Conservation (phyloP, 1,140 invertebrate genomes). For the Orius insidiosus region DNA sequence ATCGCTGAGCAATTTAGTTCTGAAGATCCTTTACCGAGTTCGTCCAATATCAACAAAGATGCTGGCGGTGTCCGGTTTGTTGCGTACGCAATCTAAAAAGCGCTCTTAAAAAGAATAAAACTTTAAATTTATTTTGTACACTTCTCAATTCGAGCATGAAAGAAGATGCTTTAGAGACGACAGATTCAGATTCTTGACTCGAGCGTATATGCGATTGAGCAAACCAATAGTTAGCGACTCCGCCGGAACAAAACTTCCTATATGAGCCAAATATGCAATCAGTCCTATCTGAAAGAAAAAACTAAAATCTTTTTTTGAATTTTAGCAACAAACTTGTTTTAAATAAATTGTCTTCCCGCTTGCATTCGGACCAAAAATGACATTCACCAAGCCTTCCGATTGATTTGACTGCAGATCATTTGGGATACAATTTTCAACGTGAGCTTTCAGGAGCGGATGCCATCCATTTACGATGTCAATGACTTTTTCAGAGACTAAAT, state of each 20-base stretch:
- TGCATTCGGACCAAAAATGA: constrained; percentile 76
- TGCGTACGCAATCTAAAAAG: too few species aligned
- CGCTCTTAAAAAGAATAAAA: background rate
- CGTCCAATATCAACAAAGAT: constrained; percentile 10
- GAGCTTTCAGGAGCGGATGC: constrained; percentile 60
- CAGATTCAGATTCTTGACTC: constrained; percentile 29
- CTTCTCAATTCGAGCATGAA: constrained; percentile 12
- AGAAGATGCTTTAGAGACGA: constrained; percentile 7
- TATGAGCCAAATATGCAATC: constrained; percentile 66
- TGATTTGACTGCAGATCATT: constrained; percentile 46
- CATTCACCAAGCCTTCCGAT: constrained; percentile 39
- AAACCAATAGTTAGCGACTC: constrained; percentile 47
- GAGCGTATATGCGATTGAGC: constrained; percentile 53
- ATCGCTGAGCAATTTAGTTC: constrained; percentile 11
- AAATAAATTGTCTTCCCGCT: constrained; percentile 86
- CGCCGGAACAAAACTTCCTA: constrained; percentile 79
- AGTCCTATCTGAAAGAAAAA: constrained; percentile 23
- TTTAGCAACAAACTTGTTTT: constrained; percentile 33
- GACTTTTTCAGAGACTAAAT: constrained; percentile 17
- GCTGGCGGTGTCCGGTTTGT: background rate
- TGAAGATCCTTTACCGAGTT: constrained; percentile 13
- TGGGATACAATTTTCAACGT: constrained; percentile 45
- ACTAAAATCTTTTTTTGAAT: too few species aligned
- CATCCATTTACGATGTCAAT: constrained; percentile 53
- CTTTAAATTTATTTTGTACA: constrained; percentile 3